Conservation (phyloP, 1,140 invertebrate genomes). For the Notospermus geniculatus region DNA sequence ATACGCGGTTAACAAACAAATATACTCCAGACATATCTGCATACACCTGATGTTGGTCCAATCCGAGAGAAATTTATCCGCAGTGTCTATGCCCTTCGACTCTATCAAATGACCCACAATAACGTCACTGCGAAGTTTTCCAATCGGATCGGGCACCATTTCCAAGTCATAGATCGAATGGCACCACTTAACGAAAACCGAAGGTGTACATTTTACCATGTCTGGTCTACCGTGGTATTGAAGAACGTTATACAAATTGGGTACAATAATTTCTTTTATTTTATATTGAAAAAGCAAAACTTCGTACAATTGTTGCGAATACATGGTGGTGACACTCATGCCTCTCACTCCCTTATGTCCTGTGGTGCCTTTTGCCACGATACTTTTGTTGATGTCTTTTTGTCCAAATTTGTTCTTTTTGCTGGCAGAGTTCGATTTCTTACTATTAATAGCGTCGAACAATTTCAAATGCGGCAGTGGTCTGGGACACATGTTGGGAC, state of each 20-base stretch:
- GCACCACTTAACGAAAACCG: slow-evolving; percentile 4
- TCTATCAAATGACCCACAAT: slow-evolving; percentile 5
- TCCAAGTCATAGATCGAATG: slow-evolving; percentile 11
- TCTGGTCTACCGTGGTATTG: slow-evolving; percentile 7
- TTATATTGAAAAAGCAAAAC: slow-evolving; percentile 10
- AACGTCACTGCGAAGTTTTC: slow-evolving; percentile 2
- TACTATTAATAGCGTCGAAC: neutral
- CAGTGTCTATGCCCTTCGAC: neutral
- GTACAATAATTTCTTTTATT: slow-evolving; percentile 9
- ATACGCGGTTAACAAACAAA: slow-evolving; percentile 2
- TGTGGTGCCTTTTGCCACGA: no score
- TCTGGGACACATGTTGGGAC: slow-evolving; percentile 1
- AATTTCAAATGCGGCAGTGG: no score
- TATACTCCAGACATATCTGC: slow-evolving; percentile 9
- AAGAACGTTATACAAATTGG: slow-evolving; percentile 4
- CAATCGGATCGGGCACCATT: slow-evolving; percentile 7
- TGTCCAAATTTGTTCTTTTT: neutral
- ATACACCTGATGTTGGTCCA: slow-evolving; percentile 6
- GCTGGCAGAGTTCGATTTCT: neutral
- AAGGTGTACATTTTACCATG: slow-evolving; percentile 1
- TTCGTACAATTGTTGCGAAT: slow-evolving; percentile 11
- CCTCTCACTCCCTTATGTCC: no score
- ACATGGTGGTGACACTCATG: neutral
- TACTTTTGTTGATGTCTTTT: no score
- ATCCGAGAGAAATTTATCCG: slow-evolving; percentile 5